These are phyloP conservation scores for Atlantisia rogersi DNA, from an alignment of 2,113 vertebrate species.

Conservation along the genomic window DNA sequence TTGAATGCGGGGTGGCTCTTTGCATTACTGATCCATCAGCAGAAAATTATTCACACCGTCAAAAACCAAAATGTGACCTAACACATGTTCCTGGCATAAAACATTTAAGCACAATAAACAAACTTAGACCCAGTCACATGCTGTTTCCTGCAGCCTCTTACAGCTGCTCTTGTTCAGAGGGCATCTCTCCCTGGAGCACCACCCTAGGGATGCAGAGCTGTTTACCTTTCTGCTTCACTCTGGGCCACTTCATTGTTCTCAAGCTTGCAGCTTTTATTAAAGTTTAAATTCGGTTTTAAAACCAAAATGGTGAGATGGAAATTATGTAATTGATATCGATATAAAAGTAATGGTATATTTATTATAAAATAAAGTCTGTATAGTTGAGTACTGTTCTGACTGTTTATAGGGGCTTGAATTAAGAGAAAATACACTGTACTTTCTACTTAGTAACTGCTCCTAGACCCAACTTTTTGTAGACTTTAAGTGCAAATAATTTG, in stretches of 20 bases:
- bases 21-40: not conserved
- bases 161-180: not conserved
- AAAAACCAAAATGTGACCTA: not conserved
- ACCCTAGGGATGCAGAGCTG: not conserved
- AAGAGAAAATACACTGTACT: not conserved
- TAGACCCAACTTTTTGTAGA: not conserved
- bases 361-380: not conserved
- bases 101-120: not conserved
- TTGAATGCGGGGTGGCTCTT: not conserved
- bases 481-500: conserved; percentile 22
- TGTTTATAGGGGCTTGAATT: not conserved
- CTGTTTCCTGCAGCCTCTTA: not conserved
- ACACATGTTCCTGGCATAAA: not conserved
- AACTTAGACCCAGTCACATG: not conserved
- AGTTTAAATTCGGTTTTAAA: conserved; percentile 1
- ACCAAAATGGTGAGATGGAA: not conserved
- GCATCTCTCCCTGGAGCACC: not conserved
- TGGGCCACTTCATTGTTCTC: not conserved
- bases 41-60: not conserved
- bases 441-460: not conserved
- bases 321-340: not conserved
- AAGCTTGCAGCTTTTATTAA: not conserved
- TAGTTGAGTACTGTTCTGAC: not conserved
- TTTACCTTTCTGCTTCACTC: not conserved
- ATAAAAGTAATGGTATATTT: not conserved